Conservation (phyloP, 2,888 invertebrate genomes). For the Invenusta paracnida region DNA sequence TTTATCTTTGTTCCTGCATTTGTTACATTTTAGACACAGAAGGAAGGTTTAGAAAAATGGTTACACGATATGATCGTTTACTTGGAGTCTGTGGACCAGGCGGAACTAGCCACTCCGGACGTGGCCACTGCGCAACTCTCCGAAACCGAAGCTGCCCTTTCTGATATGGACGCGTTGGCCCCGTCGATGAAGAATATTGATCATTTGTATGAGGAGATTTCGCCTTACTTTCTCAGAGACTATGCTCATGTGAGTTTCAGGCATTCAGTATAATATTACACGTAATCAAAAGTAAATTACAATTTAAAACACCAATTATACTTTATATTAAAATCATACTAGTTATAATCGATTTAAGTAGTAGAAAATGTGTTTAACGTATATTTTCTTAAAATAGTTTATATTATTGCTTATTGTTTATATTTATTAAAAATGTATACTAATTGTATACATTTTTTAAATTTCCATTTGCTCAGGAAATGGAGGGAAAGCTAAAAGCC, state of each 20-base stretch:
- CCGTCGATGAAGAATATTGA: slow-evolving; percentile 36
- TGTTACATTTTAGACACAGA: background rate
- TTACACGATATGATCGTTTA: slow-evolving; percentile 35
- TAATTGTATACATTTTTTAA: no score
- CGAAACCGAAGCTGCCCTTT: slow-evolving; percentile 32
- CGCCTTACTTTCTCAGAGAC: slow-evolving; percentile 28
- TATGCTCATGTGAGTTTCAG: background rate
- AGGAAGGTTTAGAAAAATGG: slow-evolving; percentile 30
- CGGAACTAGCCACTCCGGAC: background rate
- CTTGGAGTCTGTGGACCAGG: slow-evolving; percentile 32
- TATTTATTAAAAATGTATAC: no score
- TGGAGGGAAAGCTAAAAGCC: background rate
- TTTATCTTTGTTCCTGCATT: no score
- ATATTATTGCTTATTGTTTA: no score
- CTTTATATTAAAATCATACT: slow-evolving; percentile 7
- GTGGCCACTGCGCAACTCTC: slow-evolving; percentile 23
- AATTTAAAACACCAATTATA: background rate
- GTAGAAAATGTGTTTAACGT: no score
- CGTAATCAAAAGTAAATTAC: no score
- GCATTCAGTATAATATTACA: no score
- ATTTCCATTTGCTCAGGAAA: no score
- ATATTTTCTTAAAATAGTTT: no score
- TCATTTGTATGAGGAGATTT: slow-evolving; percentile 11
- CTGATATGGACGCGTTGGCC: slow-evolving; percentile 35
- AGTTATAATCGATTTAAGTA: no score